A percentile compares a stretch with the other conserved stretches of the same genome.
Conservation (phyloP, 1,140 invertebrate species). For the Heliothis virescens region DNA sequence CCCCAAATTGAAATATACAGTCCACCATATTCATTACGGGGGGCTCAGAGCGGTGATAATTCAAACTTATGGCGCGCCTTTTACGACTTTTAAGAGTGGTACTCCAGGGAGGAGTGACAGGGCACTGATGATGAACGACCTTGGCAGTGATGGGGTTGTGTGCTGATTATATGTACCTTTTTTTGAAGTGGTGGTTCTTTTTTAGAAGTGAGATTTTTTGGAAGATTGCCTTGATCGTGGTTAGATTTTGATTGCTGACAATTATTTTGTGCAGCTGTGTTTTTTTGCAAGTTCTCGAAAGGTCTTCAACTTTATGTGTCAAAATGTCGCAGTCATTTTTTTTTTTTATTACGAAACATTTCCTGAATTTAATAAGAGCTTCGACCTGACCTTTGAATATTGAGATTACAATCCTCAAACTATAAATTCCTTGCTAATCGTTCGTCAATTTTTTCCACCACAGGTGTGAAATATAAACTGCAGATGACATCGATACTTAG, state of each 20-base stretch:
- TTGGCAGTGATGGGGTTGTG: constrained; percentile 6
- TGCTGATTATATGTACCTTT: constrained; percentile 15
- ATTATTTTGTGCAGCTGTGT: too few species aligned
- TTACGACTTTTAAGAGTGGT: constrained; percentile 72
- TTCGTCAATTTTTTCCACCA: not conserved
- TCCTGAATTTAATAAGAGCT: too few species aligned
- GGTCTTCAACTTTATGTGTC: too few species aligned
- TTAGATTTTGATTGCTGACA: too few species aligned
- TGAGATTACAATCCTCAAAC: too few species aligned
- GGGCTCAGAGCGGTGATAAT: constrained; percentile 63
- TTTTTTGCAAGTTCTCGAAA: too few species aligned
- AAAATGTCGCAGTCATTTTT: too few species aligned
- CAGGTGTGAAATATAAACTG: constrained; percentile 22
- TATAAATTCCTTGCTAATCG: too few species aligned
- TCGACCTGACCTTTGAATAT: too few species aligned
- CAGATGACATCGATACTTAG: constrained; percentile 1
- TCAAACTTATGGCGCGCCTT: constrained; percentile 74
- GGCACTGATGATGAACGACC: constrained; percentile 1
- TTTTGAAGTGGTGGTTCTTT: not conserved
- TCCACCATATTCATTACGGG: constrained; percentile 73
- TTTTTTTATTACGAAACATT: too few species aligned
- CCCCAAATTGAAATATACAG: constrained; percentile 78
- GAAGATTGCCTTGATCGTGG: not conserved
- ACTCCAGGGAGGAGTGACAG: constrained; percentile 57
- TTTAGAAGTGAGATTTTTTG: not conserved